A percentile compares a stretch with the other conserved stretches of the same genome.
phyloP scores from a whole-genome alignment of 2,113 vertebrate species.

The Pelecanoides urinatrix region DNA sequence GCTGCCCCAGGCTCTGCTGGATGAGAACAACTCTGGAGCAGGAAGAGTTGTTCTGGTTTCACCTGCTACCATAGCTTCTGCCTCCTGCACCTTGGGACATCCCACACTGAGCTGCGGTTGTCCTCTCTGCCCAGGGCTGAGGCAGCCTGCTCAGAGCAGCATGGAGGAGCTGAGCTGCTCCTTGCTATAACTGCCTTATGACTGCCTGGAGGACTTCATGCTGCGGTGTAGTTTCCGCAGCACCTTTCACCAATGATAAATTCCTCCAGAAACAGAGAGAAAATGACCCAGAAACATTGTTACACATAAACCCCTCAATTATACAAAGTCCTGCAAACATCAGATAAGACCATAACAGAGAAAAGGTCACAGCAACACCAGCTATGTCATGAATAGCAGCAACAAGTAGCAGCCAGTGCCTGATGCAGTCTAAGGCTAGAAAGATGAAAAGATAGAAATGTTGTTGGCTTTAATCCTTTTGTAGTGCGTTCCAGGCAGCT shows the following conservation, averaged over 20 bases:
- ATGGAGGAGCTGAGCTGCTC: not conserved
- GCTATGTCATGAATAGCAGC: slow-evolving; percentile 64
- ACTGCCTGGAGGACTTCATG: not conserved
- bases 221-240: not conserved
- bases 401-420: slow-evolving; percentile 69
- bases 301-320: slow-evolving; percentile 32
- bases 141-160: not conserved
- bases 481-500: slow-evolving; percentile 63
- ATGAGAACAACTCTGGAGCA: not conserved
- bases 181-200: not conserved
- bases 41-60: not conserved
- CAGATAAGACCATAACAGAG: slow-evolving; percentile 52
- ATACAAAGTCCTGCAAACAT: slow-evolving; percentile 43
- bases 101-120: not conserved
- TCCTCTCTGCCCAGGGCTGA: not conserved
- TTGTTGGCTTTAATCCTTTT: slow-evolving; percentile 65
- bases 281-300: slow-evolving; percentile 9
- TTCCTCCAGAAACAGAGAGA: not conserved
- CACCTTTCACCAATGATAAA: not conserved
- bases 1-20: not conserved
- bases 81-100: not conserved
- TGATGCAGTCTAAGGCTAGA: slow-evolving; percentile 52
- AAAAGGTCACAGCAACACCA: slow-evolving; percentile 65
- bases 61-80: not conserved
- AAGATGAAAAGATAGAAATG: slow-evolving; percentile 72